phyloP scores from a whole-genome alignment of 1,140 invertebrate genomes.

The Manduca sexta region DNA sequence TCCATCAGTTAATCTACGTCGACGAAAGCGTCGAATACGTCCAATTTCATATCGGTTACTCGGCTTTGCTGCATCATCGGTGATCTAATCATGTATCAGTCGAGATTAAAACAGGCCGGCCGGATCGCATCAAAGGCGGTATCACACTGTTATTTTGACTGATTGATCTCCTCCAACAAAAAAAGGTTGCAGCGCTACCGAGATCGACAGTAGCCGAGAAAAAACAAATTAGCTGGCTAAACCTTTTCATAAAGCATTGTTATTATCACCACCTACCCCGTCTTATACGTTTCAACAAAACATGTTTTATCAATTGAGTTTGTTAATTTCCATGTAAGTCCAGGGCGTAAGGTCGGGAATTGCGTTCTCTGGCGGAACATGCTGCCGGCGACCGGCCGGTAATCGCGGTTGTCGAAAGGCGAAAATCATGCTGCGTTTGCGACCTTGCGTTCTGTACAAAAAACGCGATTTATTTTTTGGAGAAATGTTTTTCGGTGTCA shows the following conservation, averaged over 20 bases:
- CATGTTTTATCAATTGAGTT: conserved; percentile 1
- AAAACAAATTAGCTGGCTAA: conserved; percentile 73
- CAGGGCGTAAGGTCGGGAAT: conserved; percentile 1
- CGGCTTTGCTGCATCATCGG: conserved; percentile 66
- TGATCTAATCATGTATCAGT: conserved; percentile 69
- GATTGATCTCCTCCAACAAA: conserved; percentile 69
- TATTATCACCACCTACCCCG: conserved; percentile 66
- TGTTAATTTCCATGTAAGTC: not conserved
- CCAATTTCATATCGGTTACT: conserved; percentile 62
- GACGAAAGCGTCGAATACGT: conserved; percentile 42
- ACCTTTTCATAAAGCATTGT: conserved; percentile 71
- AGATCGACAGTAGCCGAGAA: conserved; percentile 72
- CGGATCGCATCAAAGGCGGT: conserved; percentile 70
- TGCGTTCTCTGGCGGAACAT: not conserved
- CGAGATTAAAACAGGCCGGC: conserved; percentile 68
- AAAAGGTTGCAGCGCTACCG: conserved; percentile 70
- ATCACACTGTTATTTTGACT: conserved; percentile 74
- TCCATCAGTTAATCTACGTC: conserved; percentile 41
- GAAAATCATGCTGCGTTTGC: conserved; percentile 61
- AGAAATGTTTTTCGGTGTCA: conserved; percentile 63
- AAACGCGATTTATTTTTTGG: conserved; percentile 66
- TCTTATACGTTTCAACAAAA: conserved; percentile 25
- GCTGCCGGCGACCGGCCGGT: conserved; percentile 3
- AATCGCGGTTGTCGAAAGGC: conserved; percentile 34
- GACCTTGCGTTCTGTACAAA: conserved; percentile 60